Conservation (phyloP, 1,140 invertebrate species). For the Drosophila nikananu region DNA sequence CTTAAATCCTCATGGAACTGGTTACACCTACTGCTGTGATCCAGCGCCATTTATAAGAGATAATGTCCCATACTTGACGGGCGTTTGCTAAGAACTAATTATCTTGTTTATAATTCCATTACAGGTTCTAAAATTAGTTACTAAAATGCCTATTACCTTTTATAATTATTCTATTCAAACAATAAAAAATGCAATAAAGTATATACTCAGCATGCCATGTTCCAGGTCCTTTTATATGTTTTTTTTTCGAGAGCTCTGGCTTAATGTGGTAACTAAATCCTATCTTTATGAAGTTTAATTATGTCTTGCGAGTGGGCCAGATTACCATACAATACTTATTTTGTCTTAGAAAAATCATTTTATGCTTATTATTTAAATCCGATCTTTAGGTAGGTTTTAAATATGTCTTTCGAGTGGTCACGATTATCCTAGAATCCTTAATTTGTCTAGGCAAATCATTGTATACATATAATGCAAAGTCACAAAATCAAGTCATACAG, state of each 20-base stretch:
- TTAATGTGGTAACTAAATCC: background rate
- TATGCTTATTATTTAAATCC: too few species aligned
- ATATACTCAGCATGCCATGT: background rate
- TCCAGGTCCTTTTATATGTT: background rate
- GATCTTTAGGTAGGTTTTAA: too few species aligned
- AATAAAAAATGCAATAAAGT: background rate
- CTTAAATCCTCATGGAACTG: background rate
- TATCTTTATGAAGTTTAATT: too few species aligned
- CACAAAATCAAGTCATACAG: too few species aligned
- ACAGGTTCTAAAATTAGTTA: background rate
- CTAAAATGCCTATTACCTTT: too few species aligned
- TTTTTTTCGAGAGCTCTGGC: background rate
- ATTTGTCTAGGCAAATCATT: too few species aligned
- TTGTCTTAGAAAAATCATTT: background rate
- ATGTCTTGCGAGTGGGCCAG: too few species aligned
- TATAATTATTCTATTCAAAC: background rate
- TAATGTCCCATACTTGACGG: background rate
- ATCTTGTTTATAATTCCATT: background rate
- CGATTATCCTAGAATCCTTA: too few species aligned
- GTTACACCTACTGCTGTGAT: constrained; percentile 22
- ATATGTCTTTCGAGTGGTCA: too few species aligned
- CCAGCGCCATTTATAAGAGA: background rate
- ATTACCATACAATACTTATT: background rate
- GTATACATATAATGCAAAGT: too few species aligned
- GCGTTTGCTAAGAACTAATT: background rate